Percentiles rank a stretch among this genome's conserved stretches.
Conservation (phyloP, 2,113 vertebrate genomes). For the Polypterus bichir region DNA sequence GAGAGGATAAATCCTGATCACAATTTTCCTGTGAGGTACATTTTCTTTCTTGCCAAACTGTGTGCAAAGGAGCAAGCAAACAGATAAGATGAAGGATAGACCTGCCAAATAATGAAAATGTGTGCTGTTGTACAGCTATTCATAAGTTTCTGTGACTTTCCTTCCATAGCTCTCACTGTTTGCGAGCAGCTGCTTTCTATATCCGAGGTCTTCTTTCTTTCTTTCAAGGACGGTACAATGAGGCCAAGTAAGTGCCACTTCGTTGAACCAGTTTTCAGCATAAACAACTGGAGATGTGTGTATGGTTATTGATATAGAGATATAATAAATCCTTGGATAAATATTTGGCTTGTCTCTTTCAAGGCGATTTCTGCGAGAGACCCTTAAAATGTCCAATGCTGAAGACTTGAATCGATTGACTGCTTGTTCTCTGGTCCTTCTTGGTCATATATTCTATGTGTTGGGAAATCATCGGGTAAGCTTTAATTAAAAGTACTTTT, state of each 20-base stretch:
- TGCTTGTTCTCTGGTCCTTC: conserved; percentile 86
- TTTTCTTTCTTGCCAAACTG: too few relatives aligned
- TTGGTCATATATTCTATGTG: conserved; percentile 96
- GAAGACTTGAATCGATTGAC: conserved; percentile 93
- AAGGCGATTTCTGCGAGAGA: conserved; percentile 89
- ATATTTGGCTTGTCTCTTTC: background rate
- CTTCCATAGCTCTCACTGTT: conserved; percentile 76
- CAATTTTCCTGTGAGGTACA: conserved; percentile 91
- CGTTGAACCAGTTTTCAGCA: background rate
- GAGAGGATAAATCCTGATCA: conserved; percentile 97
- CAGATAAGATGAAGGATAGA: too few relatives aligned
- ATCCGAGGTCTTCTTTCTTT: conserved; percentile 95
- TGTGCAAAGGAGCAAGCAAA: too few relatives aligned
- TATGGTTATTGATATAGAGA: too few relatives aligned
- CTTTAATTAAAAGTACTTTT: background rate
- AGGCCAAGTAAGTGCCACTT: conserved; percentile 78
- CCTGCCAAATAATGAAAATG: too few relatives aligned
- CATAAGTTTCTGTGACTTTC: background rate
- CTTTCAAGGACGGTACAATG: conserved; percentile 95
- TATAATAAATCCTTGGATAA: background rate
- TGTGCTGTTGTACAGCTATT: background rate
- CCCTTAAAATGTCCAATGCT: conserved; percentile 94
- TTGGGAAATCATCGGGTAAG: conserved; percentile 92
- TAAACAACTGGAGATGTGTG: background rate
- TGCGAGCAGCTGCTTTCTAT: conserved; percentile 90